Conservation (phyloP, 2,113 vertebrate species). For the Progne subis region DNA sequence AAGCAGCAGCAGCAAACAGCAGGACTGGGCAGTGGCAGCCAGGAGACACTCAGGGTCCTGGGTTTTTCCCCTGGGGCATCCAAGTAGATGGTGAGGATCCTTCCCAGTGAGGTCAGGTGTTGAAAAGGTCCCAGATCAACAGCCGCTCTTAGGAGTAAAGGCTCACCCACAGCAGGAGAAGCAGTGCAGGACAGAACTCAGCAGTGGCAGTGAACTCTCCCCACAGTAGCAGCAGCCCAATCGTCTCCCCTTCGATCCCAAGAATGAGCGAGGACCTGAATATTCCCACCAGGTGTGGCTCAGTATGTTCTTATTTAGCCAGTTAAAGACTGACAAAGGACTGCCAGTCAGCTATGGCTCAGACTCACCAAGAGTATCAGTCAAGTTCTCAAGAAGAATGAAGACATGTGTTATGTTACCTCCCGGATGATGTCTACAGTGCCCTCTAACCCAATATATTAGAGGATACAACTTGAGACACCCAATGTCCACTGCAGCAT, state of each 20-base stretch:
- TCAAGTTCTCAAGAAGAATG: not conserved
- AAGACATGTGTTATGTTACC: not conserved
- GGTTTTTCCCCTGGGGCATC: not conserved
- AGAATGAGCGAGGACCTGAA: not conserved
- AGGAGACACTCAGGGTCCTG: fast-evolving
- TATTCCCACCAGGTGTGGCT: not conserved
- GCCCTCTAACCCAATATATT: not conserved
- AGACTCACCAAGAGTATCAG: not conserved
- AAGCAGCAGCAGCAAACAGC: not conserved
- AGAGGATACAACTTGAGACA: not conserved
- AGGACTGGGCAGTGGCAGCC: not conserved
- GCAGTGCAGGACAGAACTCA: not conserved
- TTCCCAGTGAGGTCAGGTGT: fast-evolving
- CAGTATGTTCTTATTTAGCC: not conserved
- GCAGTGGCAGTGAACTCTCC: not conserved
- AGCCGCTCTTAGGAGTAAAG: not conserved
- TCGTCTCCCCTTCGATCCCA: fast-evolving
- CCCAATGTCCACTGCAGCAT: not conserved
- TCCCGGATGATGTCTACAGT: not conserved
- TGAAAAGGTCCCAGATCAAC: not conserved
- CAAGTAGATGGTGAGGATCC: not conserved
- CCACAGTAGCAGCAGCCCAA: not conserved
- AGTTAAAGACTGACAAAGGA: not conserved
- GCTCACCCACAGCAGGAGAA: not conserved
- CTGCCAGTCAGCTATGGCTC: not conserved